Evolutionary conservation across 2,797 vertebrate species (phyloP).

Genomic region (Tauraco hartlaubi): DNA sequence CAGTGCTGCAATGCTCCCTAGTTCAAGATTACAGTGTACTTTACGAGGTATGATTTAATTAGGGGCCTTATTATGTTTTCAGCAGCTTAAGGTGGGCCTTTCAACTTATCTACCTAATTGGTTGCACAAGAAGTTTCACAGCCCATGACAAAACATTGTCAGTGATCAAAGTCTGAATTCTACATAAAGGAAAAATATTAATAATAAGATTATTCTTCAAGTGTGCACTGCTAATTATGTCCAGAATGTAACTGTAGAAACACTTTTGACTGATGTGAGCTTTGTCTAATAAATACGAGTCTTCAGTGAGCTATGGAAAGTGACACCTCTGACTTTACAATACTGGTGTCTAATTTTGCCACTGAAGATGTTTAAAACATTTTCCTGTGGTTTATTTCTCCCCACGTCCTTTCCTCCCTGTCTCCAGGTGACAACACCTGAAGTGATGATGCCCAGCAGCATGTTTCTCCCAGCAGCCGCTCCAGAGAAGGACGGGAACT

Average conservation of each 20-base stretch:
- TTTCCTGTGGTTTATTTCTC: constrained; percentile 56
- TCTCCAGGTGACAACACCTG: constrained; percentile 92
- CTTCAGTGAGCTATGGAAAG: constrained; percentile 77
- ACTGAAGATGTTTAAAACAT: constrained; percentile 53
- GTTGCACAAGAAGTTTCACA: constrained; percentile 88
- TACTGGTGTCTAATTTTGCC: constrained; percentile 60
- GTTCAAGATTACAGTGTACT: constrained; percentile 81
- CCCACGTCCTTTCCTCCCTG: background rate
- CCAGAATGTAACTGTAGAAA: constrained; percentile 81
- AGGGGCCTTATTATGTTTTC: constrained; percentile 88
- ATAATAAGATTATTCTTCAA: constrained; percentile 84
- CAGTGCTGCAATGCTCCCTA: constrained; percentile 78
- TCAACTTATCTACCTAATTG: constrained; percentile 89
- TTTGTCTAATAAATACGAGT: constrained; percentile 79
- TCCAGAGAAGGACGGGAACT: constrained; percentile 88
- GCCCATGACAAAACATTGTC: constrained; percentile 88
- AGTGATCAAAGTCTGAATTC: constrained; percentile 89
- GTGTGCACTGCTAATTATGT: constrained; percentile 83
- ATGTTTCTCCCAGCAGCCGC: constrained; percentile 93
- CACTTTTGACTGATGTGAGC: constrained; percentile 81
- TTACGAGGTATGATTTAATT: constrained; percentile 87
- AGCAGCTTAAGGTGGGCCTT: constrained; percentile 87
- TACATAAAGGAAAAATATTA: constrained; percentile 85
- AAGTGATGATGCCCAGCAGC: constrained; percentile 94
- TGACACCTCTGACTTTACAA: constrained; percentile 64